These are phyloP conservation scores for Xenops minutus DNA, from an alignment of 2,797 vertebrate genomes.

Conservation along the genomic window DNA sequence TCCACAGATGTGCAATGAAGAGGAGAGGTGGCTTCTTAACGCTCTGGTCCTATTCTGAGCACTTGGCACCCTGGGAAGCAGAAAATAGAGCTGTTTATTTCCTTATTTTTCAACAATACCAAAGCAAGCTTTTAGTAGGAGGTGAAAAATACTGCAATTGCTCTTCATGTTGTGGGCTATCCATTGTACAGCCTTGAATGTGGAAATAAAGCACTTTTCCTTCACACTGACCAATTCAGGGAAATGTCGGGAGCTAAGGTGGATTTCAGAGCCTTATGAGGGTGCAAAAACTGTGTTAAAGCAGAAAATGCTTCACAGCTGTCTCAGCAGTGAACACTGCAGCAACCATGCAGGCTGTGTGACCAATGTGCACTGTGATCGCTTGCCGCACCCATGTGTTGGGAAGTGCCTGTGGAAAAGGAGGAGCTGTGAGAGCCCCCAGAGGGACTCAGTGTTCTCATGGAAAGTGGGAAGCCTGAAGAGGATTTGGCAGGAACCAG, in stretches of 20 bases:
- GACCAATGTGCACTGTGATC: accelerated
- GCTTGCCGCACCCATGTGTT: accelerated
- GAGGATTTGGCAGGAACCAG: neutral
- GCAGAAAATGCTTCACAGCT: neutral
- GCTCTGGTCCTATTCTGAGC: neutral
- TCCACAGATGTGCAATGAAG: neutral
- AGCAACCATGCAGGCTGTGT: accelerated
- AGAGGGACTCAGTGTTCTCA: accelerated
- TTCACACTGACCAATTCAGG: accelerated
- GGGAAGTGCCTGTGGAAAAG: neutral
- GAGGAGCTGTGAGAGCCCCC: neutral
- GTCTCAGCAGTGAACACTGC: accelerated
- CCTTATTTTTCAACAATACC: neutral
- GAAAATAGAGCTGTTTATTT: neutral
- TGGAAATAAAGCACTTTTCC: neutral
- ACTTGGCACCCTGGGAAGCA: neutral
- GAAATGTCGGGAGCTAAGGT: neutral
- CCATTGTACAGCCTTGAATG: accelerated
- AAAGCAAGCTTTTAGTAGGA: neutral
- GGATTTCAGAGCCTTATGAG: neutral
- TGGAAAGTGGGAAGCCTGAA: neutral
- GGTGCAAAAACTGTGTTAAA: neutral
- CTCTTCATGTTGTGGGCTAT: accelerated
- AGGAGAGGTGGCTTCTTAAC: neutral
- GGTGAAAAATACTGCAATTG: accelerated